Base-by-base conservation (phyloP, 2,113 vertebrate genomes). In the Ctenomys sociabilis region DNA sequence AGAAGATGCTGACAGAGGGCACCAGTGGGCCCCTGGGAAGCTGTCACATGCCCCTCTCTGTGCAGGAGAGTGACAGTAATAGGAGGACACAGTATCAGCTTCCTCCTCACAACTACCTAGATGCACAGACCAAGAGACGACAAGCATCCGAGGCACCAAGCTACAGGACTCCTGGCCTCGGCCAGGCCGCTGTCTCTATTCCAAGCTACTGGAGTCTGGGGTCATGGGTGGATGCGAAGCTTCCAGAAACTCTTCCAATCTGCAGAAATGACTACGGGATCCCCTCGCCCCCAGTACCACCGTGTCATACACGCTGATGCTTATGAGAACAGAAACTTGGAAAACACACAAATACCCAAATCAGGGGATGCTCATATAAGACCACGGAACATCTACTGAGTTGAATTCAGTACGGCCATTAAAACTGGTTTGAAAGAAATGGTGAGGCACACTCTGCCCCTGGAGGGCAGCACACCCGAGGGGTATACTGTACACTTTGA, bases 1-100 rank as follows among this genome's bases (percentile, higher is more conserved):
- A 87, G 59, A 10, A 87, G 40, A 70, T 24, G 30, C 2, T 30
- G 45, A 43, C 6, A 14, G 35, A 45, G 40, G 45, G 14, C n/a
- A 61, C 49, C 40, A 32, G 1, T 3, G 17, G 17, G 8, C 11
- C 37, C 22, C 32, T 0, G 43, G 24, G 35, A 66, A 80, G 7
- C 82, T 63, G 13, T 3, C 19, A 35, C 0, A 0, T 35, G 43
- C 24, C 24, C 4, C 37, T 45, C 14, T 45, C 45, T 17, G 0
- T 3, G 28, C 49, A 63, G 26, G 64, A 35, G 11, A 61, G 88
- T 30, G 14, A 89, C 1, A 40, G 66, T 7, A 59, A 83, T 7
- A 86, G 77, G 54, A 14, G 14, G 17, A 28, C 0, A 0, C 1
- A 32, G 37, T 4, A 43, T 22, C 0, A 17, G 40, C 54, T 43